A percentile compares a stretch with the other conserved stretches of the same genome.
Conservation (phyloP, 2,797 vertebrate genomes). For the Pipistrellus nathusii region DNA sequence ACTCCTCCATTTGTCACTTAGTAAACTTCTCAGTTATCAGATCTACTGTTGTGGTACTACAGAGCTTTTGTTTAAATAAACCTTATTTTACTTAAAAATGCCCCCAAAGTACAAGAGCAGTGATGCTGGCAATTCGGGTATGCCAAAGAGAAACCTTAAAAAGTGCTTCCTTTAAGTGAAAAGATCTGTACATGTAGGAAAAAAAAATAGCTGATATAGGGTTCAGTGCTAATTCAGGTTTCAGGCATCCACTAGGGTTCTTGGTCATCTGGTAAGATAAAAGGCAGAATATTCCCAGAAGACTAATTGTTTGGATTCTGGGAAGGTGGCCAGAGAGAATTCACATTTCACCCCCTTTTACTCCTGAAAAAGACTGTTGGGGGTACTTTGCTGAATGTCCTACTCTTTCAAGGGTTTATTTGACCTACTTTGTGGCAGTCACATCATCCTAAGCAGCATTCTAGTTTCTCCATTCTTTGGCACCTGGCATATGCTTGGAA, state of each 20-base stretch:
- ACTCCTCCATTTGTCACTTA: background rate
- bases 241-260: background rate
- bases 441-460: background rate
- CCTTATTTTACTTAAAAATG: background rate
- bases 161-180: background rate
- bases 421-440: slow-evolving; percentile 47
- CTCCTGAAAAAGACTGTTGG: background rate
- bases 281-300: background rate
- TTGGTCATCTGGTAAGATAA: background rate
- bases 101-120: background rate
- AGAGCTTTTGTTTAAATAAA: background rate
- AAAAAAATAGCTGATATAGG: background rate
- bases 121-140: background rate
- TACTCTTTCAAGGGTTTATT: background rate
- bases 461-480: background rate
- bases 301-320: background rate
- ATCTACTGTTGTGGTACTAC: background rate
- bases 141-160: background rate
- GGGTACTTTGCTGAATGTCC: background rate
- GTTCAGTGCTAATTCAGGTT: background rate
- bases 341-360: background rate
- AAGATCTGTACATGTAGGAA: background rate
- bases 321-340: background rate
- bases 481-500: slow-evolving; percentile 13
- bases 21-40: background rate